Conservation (phyloP, 2,113 vertebrate species). For the Bambusicola thoracicus region DNA sequence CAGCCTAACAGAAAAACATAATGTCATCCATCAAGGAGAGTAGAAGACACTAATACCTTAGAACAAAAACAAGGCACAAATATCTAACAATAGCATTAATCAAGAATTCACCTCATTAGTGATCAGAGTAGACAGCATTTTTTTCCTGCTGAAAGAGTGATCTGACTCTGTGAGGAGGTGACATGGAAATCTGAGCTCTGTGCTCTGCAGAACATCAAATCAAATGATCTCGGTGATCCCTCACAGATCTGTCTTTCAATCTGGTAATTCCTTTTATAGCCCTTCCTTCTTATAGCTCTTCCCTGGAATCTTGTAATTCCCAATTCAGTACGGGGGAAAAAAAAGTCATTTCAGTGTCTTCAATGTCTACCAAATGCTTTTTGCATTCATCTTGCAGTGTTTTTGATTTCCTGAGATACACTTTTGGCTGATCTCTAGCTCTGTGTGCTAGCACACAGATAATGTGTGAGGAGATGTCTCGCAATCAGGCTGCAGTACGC, state of each 20-base stretch:
- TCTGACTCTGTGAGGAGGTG: not conserved
- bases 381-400: not conserved
- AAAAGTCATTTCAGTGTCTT: not conserved
- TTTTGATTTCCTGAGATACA: conserved; percentile 50
- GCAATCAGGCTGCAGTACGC: not conserved
- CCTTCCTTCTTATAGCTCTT: not conserved
- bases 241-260: not conserved
- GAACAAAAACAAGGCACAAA: not conserved
- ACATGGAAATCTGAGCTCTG: not conserved
- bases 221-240: not conserved
- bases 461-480: conserved; percentile 23
- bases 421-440: conserved; percentile 42
- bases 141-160: not conserved
- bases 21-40: not conserved
- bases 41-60: not conserved
- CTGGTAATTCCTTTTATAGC: not conserved
- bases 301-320: not conserved
- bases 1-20: not conserved
- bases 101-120: not conserved
- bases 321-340: not conserved
- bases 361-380: conserved; percentile 28
- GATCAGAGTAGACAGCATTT: not conserved
- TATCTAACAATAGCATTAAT: not conserved
- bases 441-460: not conserved
- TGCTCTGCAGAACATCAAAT: not conserved